Evolutionary conservation across 2,113 vertebrate species (phyloP).

Genomic region (Rynchops niger): DNA sequence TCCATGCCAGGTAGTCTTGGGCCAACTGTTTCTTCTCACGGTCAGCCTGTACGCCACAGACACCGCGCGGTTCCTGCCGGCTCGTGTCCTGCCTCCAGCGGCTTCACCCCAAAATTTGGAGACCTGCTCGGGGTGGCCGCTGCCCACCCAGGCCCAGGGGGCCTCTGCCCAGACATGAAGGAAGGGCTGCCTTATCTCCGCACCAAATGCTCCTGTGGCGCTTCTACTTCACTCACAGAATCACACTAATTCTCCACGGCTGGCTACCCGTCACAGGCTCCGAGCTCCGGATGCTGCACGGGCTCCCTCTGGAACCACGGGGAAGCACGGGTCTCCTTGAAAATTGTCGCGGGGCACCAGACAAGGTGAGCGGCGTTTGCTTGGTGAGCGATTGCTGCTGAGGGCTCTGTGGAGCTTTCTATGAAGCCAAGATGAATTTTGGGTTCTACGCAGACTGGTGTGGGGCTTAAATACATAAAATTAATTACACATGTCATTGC

Average conservation of each 20-base stretch:
- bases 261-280: background rate
- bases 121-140: background rate
- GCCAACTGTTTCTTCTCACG: fast-evolving
- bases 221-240: background rate
- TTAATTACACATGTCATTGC: fast-evolving
- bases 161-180: background rate
- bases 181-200: too few species aligned
- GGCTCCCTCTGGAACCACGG: background rate
- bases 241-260: fast-evolving
- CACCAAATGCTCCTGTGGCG: fast-evolving
- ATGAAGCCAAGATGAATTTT: background rate
- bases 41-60: background rate
- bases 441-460: fast-evolving
- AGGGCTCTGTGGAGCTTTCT: background rate
- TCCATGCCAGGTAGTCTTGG: background rate
- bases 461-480: background rate
- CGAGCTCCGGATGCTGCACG: too few species aligned
- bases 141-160: background rate
- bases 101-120: background rate
- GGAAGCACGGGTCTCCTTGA: too few species aligned
- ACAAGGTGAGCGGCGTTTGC: fast-evolving
- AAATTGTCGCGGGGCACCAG: background rate
- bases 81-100: background rate
- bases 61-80: fast-evolving
- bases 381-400: fast-evolving